Evolutionary conservation across 1,140 invertebrate species (phyloP), one percentile per base, ranked within the genome.

Genomic region (Hycleus phaleratus): DNA sequence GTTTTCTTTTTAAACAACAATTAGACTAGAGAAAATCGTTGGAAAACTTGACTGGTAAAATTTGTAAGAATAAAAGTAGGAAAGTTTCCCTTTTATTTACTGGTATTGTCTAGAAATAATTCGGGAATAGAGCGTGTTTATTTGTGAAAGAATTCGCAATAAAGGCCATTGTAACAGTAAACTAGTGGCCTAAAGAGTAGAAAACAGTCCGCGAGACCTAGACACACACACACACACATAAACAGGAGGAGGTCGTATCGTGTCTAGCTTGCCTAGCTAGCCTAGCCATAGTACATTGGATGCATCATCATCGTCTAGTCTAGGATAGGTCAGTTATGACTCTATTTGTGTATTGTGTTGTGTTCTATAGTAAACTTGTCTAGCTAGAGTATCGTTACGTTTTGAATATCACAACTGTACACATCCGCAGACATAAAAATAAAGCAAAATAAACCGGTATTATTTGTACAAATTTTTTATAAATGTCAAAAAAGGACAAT

Each of bases 141-240:
- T 18, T 18, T 18, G 18, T 18, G 18, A 18, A 18, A 18, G 18
- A 18, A 32, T 32, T 32, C 32, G 32, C 32, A 32, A 46, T 11
- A 26, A 49, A 42, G 46, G 51, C n/a, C 50, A 45, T 26, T 47
- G 58, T 59, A 59, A 60, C 59, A 57, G 59, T 60, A 57, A 60
- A 56, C 59, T 46, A 60, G 59, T 60, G 54, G 59, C 59, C 59
- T 60, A 60, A 47, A 55, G 47, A 46, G 47, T 49, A 44, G 49
- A 39, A 47, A 49, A 53, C 56, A 48, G 32, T 32, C 32, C 32
- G 32, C 32, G 32, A 32, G 32, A 32, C 43, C 57, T 58, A 52
- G 57, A 58, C 49, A 38, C 49, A 45, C 40, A 50, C 49, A 45
- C 40, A 50, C 42, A 18, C 18, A 18, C 18, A 12, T 12, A 18